Conservation (phyloP, 35 echinoderm and acorn worm genomes). For the Lytechinus variegatus region DNA sequence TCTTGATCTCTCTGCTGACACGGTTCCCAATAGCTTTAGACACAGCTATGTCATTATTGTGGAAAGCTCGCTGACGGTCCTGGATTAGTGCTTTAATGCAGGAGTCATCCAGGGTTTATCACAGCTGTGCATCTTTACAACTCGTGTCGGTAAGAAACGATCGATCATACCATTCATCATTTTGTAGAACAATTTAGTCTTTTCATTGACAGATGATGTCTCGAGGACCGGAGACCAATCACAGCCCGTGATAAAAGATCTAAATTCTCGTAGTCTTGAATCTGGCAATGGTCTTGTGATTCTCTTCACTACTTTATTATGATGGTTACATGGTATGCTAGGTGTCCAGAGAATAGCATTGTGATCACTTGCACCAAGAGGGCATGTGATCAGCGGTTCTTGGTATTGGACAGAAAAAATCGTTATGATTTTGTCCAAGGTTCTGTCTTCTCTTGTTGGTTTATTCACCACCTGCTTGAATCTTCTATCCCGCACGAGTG, state of each 20-base stretch:
- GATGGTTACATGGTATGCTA: not conserved
- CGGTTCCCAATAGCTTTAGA: conserved; percentile 25
- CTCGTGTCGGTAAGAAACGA: not conserved
- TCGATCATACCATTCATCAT: not conserved
- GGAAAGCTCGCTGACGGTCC: not conserved
- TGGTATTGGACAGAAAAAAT: conserved; percentile 9
- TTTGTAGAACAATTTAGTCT: conserved; percentile 38
- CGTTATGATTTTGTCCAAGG: conserved; percentile 49
- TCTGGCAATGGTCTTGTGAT: conserved; percentile 25
- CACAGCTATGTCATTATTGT: not conserved
- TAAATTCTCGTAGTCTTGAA: conserved; percentile 23
- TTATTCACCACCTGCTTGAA: conserved; percentile 43
- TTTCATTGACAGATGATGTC: not conserved
- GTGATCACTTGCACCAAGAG: conserved; percentile 48
- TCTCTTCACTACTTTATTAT: not conserved
- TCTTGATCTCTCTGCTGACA: conserved; percentile 1
- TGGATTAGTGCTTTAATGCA: conserved; percentile 2
- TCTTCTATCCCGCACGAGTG: not conserved
- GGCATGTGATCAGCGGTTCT: not conserved
- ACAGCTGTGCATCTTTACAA: not conserved
- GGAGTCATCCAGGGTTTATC: conserved; percentile 33
- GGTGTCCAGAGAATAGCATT: conserved; percentile 31
- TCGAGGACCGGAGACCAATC: not conserved
- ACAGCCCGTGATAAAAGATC: conserved; percentile 30
- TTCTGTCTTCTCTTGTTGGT: conserved; percentile 52